Conservation (phyloP, 2,113 vertebrate species). For the Pelodiscus sinensis region DNA sequence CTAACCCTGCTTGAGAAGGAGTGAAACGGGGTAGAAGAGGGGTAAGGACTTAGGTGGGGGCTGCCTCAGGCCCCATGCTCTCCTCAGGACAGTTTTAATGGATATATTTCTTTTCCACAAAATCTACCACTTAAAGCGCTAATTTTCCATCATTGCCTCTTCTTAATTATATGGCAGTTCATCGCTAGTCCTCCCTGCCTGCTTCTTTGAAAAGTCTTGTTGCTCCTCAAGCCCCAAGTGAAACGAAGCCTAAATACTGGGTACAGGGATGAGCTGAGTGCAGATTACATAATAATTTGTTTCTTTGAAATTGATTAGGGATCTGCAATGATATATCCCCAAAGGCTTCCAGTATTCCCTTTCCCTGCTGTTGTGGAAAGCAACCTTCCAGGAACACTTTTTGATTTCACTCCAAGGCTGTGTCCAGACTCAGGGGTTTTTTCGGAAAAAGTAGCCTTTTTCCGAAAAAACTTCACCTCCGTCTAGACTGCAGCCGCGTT, state of each 20-base stretch:
- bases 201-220: constrained; percentile 7
- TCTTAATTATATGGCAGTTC: constrained; percentile 49
- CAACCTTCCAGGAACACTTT: background rate
- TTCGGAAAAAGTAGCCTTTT: no score
- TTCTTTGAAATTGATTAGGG: background rate
- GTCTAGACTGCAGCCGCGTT: no score
- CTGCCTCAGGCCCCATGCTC: no score
- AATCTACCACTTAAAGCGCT: background rate
- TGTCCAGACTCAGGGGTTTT: no score
- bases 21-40: no score
- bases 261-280: background rate
- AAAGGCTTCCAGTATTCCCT: background rate
- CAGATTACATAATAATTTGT: background rate
- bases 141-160: background rate
- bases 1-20: no score
- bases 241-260: constrained; percentile 5
- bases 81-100: background rate
- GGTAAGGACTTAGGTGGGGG: no score
- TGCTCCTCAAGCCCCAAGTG: constrained; percentile 39
- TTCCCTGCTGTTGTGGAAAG: background rate
- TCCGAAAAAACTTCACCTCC: no score
- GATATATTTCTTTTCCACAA: background rate
- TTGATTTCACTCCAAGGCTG: constrained; percentile 9
- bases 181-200: constrained; percentile 44
- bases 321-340: background rate